Conservation (phyloP, 2,113 vertebrate genomes). For the Rhea pennata region DNA sequence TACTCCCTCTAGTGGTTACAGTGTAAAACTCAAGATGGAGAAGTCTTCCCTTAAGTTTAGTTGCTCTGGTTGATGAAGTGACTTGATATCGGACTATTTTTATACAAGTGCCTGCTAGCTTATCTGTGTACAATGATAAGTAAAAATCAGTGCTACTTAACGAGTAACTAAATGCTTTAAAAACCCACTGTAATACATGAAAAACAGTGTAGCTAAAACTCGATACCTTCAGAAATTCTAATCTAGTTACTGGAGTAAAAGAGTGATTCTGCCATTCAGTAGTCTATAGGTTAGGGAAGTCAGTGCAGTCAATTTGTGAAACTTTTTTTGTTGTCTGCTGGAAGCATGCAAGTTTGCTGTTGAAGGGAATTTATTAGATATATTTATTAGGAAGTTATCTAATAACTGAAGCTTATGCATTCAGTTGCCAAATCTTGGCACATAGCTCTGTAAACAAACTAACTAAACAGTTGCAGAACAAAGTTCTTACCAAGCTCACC, state of each 20-base stretch:
- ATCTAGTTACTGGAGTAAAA: background rate
- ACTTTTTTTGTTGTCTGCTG: background rate
- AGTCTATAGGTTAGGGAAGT: background rate
- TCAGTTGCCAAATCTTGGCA: constrained; percentile 1
- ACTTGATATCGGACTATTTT: background rate
- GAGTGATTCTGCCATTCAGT: background rate
- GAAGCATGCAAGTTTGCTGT: background rate
- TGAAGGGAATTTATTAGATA: background rate
- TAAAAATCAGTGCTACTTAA: background rate
- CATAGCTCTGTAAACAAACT: background rate
- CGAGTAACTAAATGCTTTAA: background rate
- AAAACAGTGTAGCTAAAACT: background rate
- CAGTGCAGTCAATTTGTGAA: background rate
- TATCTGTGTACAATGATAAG: background rate
- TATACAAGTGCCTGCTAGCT: background rate
- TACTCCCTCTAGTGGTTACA: constrained; percentile 27
- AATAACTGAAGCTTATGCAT: background rate
- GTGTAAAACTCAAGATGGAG: accelerated
- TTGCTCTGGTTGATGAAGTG: accelerated
- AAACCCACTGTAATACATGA: background rate
- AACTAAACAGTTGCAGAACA: background rate
- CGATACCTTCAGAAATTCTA: background rate
- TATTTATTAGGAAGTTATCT: background rate
- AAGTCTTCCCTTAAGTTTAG: accelerated
- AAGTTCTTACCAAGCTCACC: background rate